Conservation (phyloP, 2,113 vertebrate species). For the Fregetta grallaria region DNA sequence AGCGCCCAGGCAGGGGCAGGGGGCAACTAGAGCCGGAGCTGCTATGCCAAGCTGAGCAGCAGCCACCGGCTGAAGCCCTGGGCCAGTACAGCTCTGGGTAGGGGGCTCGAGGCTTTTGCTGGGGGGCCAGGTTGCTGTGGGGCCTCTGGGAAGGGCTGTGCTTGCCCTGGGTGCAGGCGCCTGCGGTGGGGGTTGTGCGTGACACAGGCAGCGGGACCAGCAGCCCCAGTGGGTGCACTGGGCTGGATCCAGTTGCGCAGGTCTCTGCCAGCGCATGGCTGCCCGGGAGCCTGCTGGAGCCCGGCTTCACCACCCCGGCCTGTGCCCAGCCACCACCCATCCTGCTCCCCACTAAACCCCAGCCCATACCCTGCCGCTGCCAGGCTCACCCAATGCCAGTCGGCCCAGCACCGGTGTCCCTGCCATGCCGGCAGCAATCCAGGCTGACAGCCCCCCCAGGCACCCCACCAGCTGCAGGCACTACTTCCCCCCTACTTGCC, state of each 20-base stretch:
- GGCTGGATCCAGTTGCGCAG: neutral
- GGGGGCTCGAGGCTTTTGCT: neutral
- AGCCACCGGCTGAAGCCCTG: fast-evolving
- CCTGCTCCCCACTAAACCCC: neutral
- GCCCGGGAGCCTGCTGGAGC: neutral
- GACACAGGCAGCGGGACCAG: neutral
- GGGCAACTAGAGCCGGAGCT: fast-evolving
- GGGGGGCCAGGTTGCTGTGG: neutral
- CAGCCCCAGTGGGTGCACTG: neutral
- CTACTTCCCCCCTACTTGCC: neutral
- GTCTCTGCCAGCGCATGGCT: neutral
- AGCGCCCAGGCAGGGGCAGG: neutral
- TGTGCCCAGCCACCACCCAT: neutral
- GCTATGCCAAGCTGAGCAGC: neutral
- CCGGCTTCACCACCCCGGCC: neutral
- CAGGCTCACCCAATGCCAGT: neutral
- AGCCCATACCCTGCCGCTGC: fast-evolving
- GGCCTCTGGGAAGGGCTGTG: too few species aligned
- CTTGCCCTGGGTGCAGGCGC: neutral
- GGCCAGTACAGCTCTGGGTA: neutral
- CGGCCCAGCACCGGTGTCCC: neutral
- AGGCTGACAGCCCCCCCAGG: neutral
- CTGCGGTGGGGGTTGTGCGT: fast-evolving
- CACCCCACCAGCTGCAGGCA: neutral
- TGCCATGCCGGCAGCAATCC: neutral